Evolutionary conservation across 2,113 vertebrate genomes (phyloP).

Genomic region (Empidonax alnorum): DNA sequence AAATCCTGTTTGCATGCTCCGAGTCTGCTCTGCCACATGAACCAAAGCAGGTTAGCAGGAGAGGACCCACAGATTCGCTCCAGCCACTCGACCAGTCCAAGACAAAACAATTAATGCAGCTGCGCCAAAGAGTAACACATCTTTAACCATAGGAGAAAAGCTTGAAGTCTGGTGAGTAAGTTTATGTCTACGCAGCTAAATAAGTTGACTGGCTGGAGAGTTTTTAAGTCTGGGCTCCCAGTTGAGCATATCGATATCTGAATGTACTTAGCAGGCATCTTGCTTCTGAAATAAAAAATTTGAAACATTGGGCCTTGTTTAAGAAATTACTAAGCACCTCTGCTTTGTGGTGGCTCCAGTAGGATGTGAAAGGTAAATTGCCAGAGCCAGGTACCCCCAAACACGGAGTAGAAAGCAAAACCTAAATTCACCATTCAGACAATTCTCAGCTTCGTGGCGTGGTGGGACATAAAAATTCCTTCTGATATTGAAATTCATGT

Average conservation of each 20-base stretch:
- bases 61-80: neutral
- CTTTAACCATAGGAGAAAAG: neutral
- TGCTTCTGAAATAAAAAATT: neutral
- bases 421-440: neutral
- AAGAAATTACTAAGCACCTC: neutral
- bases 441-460: neutral
- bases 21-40: neutral
- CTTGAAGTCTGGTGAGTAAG: neutral
- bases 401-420: neutral
- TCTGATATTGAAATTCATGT: neutral
- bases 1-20: neutral
- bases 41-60: neutral
- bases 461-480: neutral
- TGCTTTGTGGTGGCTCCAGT: neutral
- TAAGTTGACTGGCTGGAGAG: neutral
- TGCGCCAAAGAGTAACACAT: neutral
- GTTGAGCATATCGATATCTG: neutral
- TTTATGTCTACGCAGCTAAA: neutral
- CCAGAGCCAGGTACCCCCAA: neutral
- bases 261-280: neutral
- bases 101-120: neutral
- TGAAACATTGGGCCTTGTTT: neutral
- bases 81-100: neutral
- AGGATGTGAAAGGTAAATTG: neutral
- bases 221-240: neutral